phyloP scores from a whole-genome alignment of 1,140 invertebrate species.

The Lutraria rhynchaena region DNA sequence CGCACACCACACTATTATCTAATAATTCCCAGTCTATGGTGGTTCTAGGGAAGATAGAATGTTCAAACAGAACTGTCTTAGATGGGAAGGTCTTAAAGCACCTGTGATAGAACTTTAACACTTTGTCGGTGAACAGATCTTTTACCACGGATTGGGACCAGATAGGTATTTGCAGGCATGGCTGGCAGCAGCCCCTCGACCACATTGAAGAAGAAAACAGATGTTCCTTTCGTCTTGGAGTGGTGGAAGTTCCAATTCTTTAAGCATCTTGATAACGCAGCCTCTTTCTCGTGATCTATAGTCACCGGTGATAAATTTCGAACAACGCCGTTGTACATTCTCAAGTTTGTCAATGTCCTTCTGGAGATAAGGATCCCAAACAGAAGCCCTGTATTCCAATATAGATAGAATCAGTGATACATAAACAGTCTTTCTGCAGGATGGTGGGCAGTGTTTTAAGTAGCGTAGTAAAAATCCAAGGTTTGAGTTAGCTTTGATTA shows the following conservation, averaged over 20 bases:
- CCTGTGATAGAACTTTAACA: too few species aligned
- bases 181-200: too few species aligned
- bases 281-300: conserved; percentile 1
- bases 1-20: too few species aligned
- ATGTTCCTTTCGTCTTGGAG: too few species aligned
- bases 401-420: conserved; percentile 30
- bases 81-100: too few species aligned
- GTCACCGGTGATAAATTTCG: conserved; percentile 29
- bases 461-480: conserved; percentile 53
- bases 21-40: too few species aligned
- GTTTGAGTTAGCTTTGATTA: conserved; percentile 52
- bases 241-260: background rate
- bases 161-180: too few species aligned
- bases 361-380: conserved; percentile 40
- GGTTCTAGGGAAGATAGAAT: too few species aligned
- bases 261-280: conserved; percentile 2
- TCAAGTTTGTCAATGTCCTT: conserved; percentile 47
- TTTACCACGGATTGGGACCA: too few species aligned
- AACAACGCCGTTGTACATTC: conserved; percentile 23
- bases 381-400: conserved; percentile 30
- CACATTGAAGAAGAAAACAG: too few species aligned
- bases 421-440: conserved; percentile 35
- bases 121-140: too few species aligned
- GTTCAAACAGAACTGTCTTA: too few species aligned
- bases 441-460: conserved; percentile 31